phyloP scores from a whole-genome alignment of 2,113 vertebrate species.

The Calyptommatus sinebrachiatus region DNA sequence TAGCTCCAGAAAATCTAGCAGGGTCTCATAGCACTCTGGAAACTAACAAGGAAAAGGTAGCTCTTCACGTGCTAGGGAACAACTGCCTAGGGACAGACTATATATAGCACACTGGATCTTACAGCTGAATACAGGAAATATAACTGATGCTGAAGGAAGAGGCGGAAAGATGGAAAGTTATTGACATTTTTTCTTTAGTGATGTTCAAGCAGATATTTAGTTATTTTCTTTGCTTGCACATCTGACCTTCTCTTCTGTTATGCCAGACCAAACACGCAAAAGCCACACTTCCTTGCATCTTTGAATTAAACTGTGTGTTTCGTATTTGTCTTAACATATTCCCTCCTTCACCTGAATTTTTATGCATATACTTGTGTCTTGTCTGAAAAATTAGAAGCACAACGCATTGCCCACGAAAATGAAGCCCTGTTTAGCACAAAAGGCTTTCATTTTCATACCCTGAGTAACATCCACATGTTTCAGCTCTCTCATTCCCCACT shows the following conservation, averaged over 20 bases:
- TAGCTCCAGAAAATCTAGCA: background rate
- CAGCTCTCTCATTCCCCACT: constrained; percentile 59
- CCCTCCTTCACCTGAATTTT: constrained; percentile 36
- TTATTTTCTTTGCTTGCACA: constrained; percentile 62
- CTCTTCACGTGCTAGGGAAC: too few relatives aligned
- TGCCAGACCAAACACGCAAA: constrained; percentile 62
- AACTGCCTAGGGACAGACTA: too few relatives aligned
- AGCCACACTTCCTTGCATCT: constrained; percentile 43
- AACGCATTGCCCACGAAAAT: constrained; percentile 49
- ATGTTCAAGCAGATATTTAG: constrained; percentile 47
- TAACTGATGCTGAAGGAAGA: constrained; percentile 32
- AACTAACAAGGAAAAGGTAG: too few relatives aligned
- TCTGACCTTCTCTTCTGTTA: constrained; percentile 49
- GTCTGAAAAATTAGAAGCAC: constrained; percentile 52
- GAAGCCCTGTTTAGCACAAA: constrained; percentile 54
- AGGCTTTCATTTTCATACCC: constrained; percentile 60
- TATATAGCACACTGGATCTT: too few relatives aligned
- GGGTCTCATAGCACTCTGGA: too few relatives aligned
- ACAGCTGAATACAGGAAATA: too few relatives aligned
- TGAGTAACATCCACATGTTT: constrained; percentile 57
- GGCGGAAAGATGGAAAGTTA: background rate
- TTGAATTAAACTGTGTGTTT: constrained; percentile 54
- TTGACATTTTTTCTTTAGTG: constrained; percentile 65
- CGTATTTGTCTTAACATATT: constrained; percentile 58
- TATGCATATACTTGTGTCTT: constrained; percentile 40